phyloP scores from a whole-genome alignment of 2,888 invertebrate species.

The Ectemnius cavifrons region DNA sequence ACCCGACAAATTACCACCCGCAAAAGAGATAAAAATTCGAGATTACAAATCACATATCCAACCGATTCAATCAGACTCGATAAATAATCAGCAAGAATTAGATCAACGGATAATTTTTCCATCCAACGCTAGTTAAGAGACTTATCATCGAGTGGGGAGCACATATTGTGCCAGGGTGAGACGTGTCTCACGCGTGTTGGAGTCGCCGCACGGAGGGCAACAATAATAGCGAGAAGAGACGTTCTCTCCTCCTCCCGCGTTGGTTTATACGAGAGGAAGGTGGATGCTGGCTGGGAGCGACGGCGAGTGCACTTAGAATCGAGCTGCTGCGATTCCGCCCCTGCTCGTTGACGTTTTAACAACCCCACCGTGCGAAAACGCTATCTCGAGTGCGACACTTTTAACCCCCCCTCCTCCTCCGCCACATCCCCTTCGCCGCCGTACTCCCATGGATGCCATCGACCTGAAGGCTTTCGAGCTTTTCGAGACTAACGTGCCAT shows the following conservation, averaged over 20 bases:
- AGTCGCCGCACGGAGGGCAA: conserved; percentile 46
- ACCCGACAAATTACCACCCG: no score
- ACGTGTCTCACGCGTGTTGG: conserved; percentile 43
- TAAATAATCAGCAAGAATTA: conserved; percentile 33
- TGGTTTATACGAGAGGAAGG: no score
- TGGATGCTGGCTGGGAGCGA: conserved; percentile 43
- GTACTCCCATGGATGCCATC: conserved; percentile 19
- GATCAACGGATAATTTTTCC: conserved; percentile 42
- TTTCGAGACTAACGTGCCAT: no score
- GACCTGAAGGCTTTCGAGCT: conserved; percentile 15
- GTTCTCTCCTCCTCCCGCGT: no score
- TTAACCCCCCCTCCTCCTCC: conserved; percentile 12
- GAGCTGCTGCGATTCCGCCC: conserved; percentile 31
- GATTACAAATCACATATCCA: no score
- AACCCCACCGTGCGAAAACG: conserved; percentile 51
- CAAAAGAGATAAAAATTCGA: no score
- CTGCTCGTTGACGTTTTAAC: conserved; percentile 55
- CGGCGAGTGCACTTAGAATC: conserved; percentile 52
- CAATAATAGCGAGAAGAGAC: conserved; percentile 47
- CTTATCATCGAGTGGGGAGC: no score
- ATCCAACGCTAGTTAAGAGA: conserved; percentile 11
- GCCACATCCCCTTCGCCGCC: no score
- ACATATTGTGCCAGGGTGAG: conserved; percentile 40
- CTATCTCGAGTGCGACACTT: conserved; percentile 36
- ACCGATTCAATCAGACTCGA: no score